phyloP scores from a whole-genome alignment of 2,888 invertebrate genomes.

The Cheilosia soror region DNA sequence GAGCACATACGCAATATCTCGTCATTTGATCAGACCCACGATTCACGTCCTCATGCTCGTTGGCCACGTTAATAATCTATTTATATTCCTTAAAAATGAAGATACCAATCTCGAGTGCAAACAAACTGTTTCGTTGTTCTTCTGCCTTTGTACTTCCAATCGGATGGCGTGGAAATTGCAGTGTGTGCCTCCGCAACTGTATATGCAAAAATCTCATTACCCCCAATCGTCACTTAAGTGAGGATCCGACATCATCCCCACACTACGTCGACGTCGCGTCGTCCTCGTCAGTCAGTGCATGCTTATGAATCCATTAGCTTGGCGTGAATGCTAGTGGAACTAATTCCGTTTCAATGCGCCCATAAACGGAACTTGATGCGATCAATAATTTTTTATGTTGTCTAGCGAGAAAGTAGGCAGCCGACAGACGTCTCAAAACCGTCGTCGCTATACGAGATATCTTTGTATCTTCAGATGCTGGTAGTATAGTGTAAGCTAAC shows the following conservation, averaged over 20 bases:
- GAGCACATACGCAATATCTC: constrained; percentile 3
- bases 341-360: constrained; percentile 59
- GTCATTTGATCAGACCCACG: constrained; percentile 9
- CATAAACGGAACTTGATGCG: constrained; percentile 72
- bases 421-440: constrained; percentile 45
- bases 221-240: constrained; percentile 26
- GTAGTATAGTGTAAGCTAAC: constrained; percentile 15
- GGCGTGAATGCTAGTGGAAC: constrained; percentile 66
- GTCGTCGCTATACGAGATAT: constrained; percentile 23
- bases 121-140: constrained; percentile 58
- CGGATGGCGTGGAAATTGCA: constrained; percentile 61
- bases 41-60: constrained; percentile 16
- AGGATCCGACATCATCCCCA: neutral
- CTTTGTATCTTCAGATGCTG: constrained; percentile 32
- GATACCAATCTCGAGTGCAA: constrained; percentile 64
- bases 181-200: constrained; percentile 17
- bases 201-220: constrained; percentile 62
- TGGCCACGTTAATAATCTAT: constrained; percentile 66
- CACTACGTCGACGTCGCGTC: no score
- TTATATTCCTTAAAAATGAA: constrained; percentile 61
- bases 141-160: constrained; percentile 37
- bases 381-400: constrained; percentile 74
- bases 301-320: constrained; percentile 63
- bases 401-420: constrained; percentile 65
- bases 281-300: constrained; percentile 34